phyloP scores from a whole-genome alignment of 2,113 vertebrate species.

The Romanogobio albipinnatus region DNA sequence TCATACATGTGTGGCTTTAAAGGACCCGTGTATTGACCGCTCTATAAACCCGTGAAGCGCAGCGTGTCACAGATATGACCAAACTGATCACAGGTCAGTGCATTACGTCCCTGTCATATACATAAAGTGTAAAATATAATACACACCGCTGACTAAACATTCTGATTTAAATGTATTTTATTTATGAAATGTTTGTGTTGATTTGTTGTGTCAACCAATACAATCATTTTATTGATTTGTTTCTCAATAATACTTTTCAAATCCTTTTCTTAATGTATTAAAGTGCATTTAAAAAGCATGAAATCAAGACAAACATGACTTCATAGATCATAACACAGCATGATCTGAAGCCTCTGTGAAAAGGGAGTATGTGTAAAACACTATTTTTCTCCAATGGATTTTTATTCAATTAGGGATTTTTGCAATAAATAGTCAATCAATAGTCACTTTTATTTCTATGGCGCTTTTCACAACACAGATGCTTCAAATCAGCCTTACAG shows the following conservation, averaged over 20 bases:
- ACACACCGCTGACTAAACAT: background rate
- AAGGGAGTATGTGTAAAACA: too few relatives aligned
- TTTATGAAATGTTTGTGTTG: background rate
- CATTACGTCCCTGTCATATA: background rate
- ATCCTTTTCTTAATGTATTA: background rate
- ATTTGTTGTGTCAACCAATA: background rate
- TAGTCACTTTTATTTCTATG: too few relatives aligned
- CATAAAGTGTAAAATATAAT: background rate
- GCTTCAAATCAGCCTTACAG: too few relatives aligned
- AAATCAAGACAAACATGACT: too few relatives aligned
- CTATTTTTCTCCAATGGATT: too few relatives aligned
- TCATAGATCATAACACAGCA: too few relatives aligned
- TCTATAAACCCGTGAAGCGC: constrained; percentile 45
- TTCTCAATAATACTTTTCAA: background rate
- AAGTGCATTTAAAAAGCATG: background rate
- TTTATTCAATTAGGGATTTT: too few relatives aligned
- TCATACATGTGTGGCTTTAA: constrained; percentile 48
- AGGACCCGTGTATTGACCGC: constrained; percentile 50
- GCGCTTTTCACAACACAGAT: too few relatives aligned
- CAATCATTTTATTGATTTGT: background rate
- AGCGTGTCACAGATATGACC: background rate
- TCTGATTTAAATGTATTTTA: background rate
- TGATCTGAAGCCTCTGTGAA: too few relatives aligned
- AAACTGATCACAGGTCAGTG: background rate
- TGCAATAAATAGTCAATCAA: too few relatives aligned